Conservation (phyloP, 2,888 invertebrate species). For the Pachliopta kotzebuea region DNA sequence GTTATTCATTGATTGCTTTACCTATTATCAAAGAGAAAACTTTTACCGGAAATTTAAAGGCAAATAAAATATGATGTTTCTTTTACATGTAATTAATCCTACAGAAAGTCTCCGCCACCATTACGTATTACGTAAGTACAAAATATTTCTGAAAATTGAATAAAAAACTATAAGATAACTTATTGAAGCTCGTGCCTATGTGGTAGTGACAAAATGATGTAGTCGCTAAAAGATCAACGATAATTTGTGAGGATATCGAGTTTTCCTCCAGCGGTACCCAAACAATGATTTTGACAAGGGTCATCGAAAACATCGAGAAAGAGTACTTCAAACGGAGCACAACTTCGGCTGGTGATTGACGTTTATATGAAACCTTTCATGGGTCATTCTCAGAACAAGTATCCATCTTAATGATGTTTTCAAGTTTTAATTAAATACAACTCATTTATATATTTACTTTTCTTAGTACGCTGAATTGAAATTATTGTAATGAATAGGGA, state of each 20-base stretch:
- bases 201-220: conserved; percentile 40
- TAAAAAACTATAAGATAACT: background rate
- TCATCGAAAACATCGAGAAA: conserved; percentile 36
- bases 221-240: conserved; percentile 48
- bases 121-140: too few relatives aligned
- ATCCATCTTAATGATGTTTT: conserved; percentile 6
- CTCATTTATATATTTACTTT: background rate
- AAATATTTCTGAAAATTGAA: too few relatives aligned
- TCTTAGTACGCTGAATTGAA: background rate
- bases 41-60: too few relatives aligned
- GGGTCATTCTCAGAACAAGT: conserved; percentile 18
- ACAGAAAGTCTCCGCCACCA: too few relatives aligned
- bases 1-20: too few relatives aligned
- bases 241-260: conserved; percentile 54
- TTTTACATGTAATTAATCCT: too few relatives aligned
- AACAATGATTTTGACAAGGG: conserved; percentile 59
- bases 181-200: background rate
- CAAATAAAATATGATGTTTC: too few relatives aligned
- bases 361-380: conserved; percentile 10
- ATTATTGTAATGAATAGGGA: background rate
- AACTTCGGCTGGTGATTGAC: conserved; percentile 32
- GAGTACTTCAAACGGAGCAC: conserved; percentile 11
- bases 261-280: conserved; percentile 50
- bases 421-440: background rate
- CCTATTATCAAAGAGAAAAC: too few relatives aligned